Evolutionary conservation across 2,888 invertebrate species (phyloP).

Genomic region (Drosophila meridiana): DNA sequence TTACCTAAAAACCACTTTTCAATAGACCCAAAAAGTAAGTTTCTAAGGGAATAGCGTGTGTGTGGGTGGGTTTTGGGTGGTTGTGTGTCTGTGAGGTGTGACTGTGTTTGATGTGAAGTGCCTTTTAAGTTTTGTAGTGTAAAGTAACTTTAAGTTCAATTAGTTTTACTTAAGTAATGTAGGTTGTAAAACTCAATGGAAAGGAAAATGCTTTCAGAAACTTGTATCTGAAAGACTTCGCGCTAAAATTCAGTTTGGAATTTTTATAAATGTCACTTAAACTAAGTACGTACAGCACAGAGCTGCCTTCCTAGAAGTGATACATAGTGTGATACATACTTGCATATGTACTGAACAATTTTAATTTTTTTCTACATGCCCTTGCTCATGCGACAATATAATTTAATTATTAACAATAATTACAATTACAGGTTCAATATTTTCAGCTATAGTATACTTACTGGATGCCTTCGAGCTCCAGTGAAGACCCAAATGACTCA

Average conservation of each 20-base stretch:
- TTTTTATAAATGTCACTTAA: no score
- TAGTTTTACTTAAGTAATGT: constrained; percentile 6
- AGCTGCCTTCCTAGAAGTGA: no score
- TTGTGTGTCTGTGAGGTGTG: not conserved
- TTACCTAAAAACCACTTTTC: constrained; percentile 58
- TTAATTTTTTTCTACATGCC: no score
- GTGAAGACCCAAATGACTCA: no score
- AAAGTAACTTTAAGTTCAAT: constrained; percentile 25
- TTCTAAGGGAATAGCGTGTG: not conserved
- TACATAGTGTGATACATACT: no score
- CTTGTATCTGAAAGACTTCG: not conserved
- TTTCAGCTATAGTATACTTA: no score
- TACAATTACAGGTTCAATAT: no score
- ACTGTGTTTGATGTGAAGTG: not conserved
- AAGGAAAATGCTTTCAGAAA: not conserved
- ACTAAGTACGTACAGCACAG: no score
- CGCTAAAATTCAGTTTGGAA: not conserved
- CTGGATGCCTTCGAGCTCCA: no score
- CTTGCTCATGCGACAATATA: no score
- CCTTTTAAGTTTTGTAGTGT: constrained; percentile 31
- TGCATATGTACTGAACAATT: no score
- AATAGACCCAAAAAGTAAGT: constrained; percentile 22
- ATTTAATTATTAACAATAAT: no score
- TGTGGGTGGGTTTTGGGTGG: not conserved
- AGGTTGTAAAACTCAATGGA: not conserved